These are phyloP conservation scores for Acanthornis magna DNA, from an alignment of 2,797 vertebrate species.

Conservation along the genomic window DNA sequence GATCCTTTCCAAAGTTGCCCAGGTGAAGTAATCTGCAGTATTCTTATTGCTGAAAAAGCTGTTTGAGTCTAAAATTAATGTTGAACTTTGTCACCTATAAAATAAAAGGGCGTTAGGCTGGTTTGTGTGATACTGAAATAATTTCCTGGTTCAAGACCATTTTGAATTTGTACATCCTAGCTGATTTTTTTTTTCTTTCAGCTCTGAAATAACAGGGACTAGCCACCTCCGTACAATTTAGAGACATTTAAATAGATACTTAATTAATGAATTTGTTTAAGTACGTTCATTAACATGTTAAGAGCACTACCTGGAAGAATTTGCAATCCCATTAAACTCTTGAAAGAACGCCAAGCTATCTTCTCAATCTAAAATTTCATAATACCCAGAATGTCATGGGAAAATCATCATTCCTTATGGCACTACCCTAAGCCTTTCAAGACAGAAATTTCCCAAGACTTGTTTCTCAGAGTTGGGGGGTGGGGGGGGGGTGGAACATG, in stretches of 20 bases:
- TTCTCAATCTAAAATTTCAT: not conserved
- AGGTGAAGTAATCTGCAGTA: not conserved
- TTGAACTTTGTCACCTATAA: not conserved
- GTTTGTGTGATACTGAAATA: not conserved
- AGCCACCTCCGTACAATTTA: not conserved
- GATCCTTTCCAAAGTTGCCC: not conserved
- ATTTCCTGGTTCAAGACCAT: not conserved
- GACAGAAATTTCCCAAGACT: not conserved
- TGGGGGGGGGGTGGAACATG: rapidly evolving
- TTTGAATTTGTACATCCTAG: not conserved
- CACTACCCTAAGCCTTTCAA: not conserved
- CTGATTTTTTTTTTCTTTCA: not conserved
- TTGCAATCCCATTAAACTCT: not conserved
- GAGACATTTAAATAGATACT: not conserved
- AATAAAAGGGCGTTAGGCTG: not conserved
- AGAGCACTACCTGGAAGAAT: not conserved
- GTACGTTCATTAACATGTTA: not conserved
- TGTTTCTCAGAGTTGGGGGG: not conserved
- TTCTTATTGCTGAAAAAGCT: conserved; percentile 1
- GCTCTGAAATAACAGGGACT: not conserved
- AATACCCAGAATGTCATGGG: not conserved
- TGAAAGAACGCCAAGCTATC: not conserved
- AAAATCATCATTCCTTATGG: not conserved
- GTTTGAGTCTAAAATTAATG: not conserved
- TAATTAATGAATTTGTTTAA: not conserved